Conservation (phyloP, 1,140 invertebrate genomes). For the Papilio machaon region DNA sequence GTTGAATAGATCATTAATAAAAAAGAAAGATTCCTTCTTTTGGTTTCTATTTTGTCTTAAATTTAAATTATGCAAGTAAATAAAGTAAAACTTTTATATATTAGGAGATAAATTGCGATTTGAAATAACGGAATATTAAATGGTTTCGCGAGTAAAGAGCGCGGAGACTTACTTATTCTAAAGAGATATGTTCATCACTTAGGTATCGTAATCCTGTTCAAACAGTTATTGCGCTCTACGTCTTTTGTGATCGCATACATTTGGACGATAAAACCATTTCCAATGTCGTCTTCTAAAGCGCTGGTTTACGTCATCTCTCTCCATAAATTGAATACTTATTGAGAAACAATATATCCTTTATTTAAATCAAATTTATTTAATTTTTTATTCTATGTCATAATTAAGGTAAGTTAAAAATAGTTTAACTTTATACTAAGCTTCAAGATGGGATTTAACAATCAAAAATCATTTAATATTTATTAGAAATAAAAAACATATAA, state of each 20-base stretch:
- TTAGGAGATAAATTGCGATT: not conserved
- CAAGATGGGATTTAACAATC: not conserved
- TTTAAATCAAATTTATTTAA: not conserved
- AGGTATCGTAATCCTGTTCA: not conserved
- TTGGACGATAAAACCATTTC: not conserved
- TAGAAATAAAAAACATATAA: not conserved
- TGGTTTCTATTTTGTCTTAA: no score
- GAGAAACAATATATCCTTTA: not conserved
- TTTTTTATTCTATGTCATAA: no score
- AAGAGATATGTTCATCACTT: not conserved
- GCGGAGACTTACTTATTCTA: not conserved
- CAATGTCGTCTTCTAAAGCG: constrained; percentile 1
- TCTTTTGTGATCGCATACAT: not conserved
- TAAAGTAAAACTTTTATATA: not conserved
- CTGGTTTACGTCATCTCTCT: not conserved
- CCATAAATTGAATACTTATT: not conserved
- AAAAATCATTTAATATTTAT: not conserved
- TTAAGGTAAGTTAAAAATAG: no score
- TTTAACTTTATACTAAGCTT: no score
- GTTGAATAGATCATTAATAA: not conserved
- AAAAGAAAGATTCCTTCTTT: not conserved
- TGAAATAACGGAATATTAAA: not conserved
- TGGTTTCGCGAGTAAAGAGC: not conserved
- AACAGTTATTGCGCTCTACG: not conserved
- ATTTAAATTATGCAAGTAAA: no score